Evolutionary conservation across 1,140 invertebrate genomes (phyloP).

Genomic region (Tetraneura akinire): DNA sequence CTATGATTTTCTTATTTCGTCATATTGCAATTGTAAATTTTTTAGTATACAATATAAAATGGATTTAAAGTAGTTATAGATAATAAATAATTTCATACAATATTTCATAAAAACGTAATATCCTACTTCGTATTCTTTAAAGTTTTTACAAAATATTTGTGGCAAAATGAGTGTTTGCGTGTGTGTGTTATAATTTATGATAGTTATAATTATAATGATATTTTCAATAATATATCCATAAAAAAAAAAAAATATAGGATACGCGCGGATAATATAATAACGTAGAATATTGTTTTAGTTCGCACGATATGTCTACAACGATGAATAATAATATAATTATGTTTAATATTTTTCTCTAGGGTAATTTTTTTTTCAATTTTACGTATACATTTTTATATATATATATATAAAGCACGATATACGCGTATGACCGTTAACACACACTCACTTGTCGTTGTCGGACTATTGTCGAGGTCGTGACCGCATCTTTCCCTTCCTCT

Average conservation of each 20-base stretch:
- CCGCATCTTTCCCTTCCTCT: background rate
- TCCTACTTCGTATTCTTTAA: too few relatives aligned
- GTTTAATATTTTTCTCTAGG: background rate
- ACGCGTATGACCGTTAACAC: background rate
- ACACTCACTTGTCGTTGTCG: conserved; percentile 16
- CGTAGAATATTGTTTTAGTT: background rate
- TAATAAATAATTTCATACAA: too few relatives aligned
- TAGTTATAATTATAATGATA: too few relatives aligned
- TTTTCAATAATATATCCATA: background rate
- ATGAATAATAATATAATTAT: background rate
- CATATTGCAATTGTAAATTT: too few relatives aligned
- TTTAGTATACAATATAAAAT: too few relatives aligned
- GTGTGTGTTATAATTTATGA: background rate
- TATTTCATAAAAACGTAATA: too few relatives aligned
- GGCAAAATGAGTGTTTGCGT: too few relatives aligned
- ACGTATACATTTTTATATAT: background rate
- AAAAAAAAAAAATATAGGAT: background rate
- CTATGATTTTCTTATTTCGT: too few relatives aligned
- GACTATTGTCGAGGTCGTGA: conserved; percentile 37
- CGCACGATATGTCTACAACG: background rate
- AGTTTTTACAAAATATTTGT: too few relatives aligned
- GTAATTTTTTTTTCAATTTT: background rate
- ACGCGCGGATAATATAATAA: too few relatives aligned
- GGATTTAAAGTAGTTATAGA: too few relatives aligned
- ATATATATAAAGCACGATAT: background rate